Evolutionary conservation across 2,797 vertebrate genomes (phyloP).

Genomic region (Bovichtus variegatus): DNA sequence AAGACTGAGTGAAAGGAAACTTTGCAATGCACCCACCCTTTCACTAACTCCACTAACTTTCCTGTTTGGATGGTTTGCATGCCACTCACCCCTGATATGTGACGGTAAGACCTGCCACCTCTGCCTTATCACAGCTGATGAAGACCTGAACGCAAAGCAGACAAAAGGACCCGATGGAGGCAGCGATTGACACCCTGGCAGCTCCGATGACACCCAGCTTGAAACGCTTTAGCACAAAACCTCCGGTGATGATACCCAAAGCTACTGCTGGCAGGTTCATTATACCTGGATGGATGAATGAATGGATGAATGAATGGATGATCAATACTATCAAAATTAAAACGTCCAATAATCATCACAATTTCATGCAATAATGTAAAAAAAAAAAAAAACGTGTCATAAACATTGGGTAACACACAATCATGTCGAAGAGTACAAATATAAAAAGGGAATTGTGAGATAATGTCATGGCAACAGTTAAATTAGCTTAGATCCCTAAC

Average conservation of each 20-base stretch:
- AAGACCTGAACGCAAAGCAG: constrained; percentile 85
- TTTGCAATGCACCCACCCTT: no score
- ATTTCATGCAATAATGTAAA: neutral
- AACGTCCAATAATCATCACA: neutral
- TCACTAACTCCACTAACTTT: neutral
- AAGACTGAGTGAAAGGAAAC: neutral
- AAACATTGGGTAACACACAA: neutral
- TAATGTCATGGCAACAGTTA: neutral
- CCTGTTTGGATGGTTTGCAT: neutral
- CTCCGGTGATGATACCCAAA: constrained; percentile 93
- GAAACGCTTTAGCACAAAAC: constrained; percentile 92
- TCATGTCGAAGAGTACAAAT: neutral
- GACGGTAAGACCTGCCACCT: constrained; percentile 91
- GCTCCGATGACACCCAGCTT: constrained; percentile 88
- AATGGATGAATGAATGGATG: neutral
- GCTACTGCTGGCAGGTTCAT: constrained; percentile 96
- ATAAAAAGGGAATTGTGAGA: neutral
- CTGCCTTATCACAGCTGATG: constrained; percentile 88
- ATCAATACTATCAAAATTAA: neutral
- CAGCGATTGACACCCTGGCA: constrained; percentile 85
- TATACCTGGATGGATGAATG: constrained; percentile 81
- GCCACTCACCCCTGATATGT: constrained; percentile 90
- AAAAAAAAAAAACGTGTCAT: neutral
- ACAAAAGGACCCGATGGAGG: constrained; percentile 85
- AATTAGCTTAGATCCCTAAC: neutral